Evolutionary conservation across 1,140 invertebrate species (phyloP).

Genomic region (Lordiphosa collinella): DNA sequence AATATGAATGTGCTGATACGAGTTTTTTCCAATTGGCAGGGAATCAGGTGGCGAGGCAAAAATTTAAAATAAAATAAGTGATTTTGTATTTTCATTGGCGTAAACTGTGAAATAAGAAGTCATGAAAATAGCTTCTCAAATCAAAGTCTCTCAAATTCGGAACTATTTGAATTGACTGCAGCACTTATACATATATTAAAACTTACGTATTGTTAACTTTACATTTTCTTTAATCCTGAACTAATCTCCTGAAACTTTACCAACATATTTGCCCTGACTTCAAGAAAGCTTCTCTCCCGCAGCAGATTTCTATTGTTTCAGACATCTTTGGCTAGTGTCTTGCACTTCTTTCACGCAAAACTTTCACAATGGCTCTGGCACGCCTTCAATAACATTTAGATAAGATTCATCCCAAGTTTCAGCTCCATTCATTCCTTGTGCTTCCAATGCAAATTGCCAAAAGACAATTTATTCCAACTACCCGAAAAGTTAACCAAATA

Average conservation of each 20-base stretch:
- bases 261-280: constrained; percentile 36
- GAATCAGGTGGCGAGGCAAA: too few relatives aligned
- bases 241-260: constrained; percentile 40
- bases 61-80: too few relatives aligned
- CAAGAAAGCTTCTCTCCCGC: constrained; percentile 33
- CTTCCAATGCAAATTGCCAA: constrained; percentile 68
- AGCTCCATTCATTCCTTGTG: constrained; percentile 20
- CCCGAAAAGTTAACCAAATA: constrained; percentile 72
- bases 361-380: constrained; percentile 36
- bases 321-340: constrained; percentile 12
- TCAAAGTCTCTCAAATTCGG: too few relatives aligned
- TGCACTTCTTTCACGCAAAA: constrained; percentile 14
- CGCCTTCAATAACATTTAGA: constrained; percentile 47
- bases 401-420: constrained; percentile 32
- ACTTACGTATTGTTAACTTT: background rate
- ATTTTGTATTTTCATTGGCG: too few relatives aligned
- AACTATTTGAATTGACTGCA: too few relatives aligned
- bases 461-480: constrained; percentile 72
- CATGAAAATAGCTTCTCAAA: too few relatives aligned
- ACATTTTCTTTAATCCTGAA: constrained; percentile 31
- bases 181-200: too few relatives aligned
- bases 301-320: constrained; percentile 43
- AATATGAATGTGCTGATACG: too few relatives aligned
- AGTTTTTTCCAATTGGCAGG: too few relatives aligned
- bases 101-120: too few relatives aligned